These are phyloP conservation scores for Papilio glaucus DNA, from an alignment of 1,140 invertebrate species.

Conservation along the genomic window DNA sequence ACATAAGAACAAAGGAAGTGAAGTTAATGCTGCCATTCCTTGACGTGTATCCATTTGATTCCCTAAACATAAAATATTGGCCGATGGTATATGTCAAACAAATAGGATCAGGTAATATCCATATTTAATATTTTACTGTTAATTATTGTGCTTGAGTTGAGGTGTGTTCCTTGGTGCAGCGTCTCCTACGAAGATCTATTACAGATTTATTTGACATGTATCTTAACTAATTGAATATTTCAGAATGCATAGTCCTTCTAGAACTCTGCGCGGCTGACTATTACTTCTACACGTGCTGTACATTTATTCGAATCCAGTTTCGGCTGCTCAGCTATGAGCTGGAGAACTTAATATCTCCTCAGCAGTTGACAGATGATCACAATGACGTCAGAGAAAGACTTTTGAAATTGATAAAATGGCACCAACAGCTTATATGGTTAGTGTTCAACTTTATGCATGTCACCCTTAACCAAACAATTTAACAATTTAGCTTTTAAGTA, in stretches of 20 bases:
- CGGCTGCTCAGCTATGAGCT: constrained; percentile 37
- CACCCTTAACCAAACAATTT: no score
- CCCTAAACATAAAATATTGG: constrained; percentile 41
- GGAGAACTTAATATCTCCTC: constrained; percentile 37
- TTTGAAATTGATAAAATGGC: constrained; percentile 40
- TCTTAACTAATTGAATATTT: background rate
- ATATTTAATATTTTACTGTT: background rate
- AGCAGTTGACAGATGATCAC: constrained; percentile 18
- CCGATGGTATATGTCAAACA: constrained; percentile 45
- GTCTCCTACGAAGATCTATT: no score
- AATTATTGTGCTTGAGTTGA: no score
- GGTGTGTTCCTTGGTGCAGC: no score
- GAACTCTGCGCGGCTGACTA: constrained; percentile 39
- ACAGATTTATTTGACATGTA: no score
- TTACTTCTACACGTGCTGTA: constrained; percentile 44
- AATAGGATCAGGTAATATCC: constrained; percentile 46
- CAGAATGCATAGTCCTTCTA: constrained; percentile 40
- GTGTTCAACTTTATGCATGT: no score
- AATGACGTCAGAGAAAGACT: constrained; percentile 34
- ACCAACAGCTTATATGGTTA: constrained; percentile 42
- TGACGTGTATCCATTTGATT: constrained; percentile 44
- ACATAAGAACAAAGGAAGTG: constrained; percentile 39
- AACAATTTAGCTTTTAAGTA: background rate
- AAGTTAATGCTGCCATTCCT: constrained; percentile 44
- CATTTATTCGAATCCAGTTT: constrained; percentile 42